Conservation (phyloP, 2,113 vertebrate species). For the Lepisosteus osseus region DNA sequence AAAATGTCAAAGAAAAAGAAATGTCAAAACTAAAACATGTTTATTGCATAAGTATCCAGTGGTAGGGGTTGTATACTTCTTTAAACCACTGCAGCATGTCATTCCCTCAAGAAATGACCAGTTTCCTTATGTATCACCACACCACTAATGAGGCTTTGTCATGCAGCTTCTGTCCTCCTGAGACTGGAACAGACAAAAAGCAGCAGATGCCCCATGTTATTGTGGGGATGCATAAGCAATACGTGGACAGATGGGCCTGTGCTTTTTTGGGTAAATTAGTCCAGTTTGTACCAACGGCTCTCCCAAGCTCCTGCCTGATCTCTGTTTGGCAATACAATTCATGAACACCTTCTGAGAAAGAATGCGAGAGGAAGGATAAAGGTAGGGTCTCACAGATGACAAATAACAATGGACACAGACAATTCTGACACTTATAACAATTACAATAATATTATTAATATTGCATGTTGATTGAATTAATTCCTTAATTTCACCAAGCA, state of each 20-base stretch:
- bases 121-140: background rate
- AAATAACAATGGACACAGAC: too few relatives aligned
- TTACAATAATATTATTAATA: too few relatives aligned
- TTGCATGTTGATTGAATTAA: too few relatives aligned
- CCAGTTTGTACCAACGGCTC: background rate
- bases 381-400: too few relatives aligned
- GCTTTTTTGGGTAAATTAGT: background rate
- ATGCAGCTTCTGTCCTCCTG: background rate
- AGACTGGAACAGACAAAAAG: background rate
- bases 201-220: background rate
- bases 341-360: background rate
- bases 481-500: too few relatives aligned
- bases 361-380: background rate
- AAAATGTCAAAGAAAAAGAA: too few relatives aligned
- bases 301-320: background rate
- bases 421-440: too few relatives aligned
- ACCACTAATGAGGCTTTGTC: background rate
- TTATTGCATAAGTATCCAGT: too few relatives aligned
- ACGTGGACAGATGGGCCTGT: background rate
- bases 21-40: too few relatives aligned
- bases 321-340: too few relatives aligned
- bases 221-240: background rate
- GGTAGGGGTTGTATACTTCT: too few relatives aligned
- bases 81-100: background rate
- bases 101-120: background rate